Conservation (phyloP, 1,140 invertebrate species). For the Tetramorium parvispinum region DNA sequence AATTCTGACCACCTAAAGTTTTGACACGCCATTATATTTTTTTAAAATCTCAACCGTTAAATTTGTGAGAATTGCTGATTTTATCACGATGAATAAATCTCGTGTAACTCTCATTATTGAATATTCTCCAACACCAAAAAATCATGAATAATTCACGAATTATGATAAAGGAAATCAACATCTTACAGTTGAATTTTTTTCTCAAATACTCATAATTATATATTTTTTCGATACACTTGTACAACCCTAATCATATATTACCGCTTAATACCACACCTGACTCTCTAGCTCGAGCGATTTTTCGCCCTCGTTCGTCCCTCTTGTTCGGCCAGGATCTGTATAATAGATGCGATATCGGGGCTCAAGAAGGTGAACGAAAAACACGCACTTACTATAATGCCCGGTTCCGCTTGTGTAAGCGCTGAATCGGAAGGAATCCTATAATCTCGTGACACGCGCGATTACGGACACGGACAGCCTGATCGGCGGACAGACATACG, state of each 20-base stretch:
- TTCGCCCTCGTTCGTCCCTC: slow-evolving; percentile 21
- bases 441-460: slow-evolving; percentile 78
- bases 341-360: slow-evolving; percentile 63
- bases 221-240: neutral
- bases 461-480: slow-evolving; percentile 69
- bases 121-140: neutral
- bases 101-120: neutral
- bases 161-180: neutral
- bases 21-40: neutral
- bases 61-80: neutral
- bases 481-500: slow-evolving; percentile 72
- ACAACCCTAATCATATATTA: slow-evolving; percentile 26
- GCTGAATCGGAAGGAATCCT: slow-evolving; percentile 72
- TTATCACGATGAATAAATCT: neutral
- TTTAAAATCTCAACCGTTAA: neutral
- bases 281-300: neutral
- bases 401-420: slow-evolving; percentile 68
- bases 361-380: slow-evolving; percentile 36
- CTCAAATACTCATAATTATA: slow-evolving; percentile 28
- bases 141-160: neutral
- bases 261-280: slow-evolving; percentile 15
- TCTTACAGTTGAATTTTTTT: neutral
- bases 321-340: slow-evolving; percentile 29
- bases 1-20: neutral
- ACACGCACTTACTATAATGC: slow-evolving; percentile 76